phyloP scores from a whole-genome alignment of 2,113 vertebrate genomes.

The Callospermophilus lateralis region DNA sequence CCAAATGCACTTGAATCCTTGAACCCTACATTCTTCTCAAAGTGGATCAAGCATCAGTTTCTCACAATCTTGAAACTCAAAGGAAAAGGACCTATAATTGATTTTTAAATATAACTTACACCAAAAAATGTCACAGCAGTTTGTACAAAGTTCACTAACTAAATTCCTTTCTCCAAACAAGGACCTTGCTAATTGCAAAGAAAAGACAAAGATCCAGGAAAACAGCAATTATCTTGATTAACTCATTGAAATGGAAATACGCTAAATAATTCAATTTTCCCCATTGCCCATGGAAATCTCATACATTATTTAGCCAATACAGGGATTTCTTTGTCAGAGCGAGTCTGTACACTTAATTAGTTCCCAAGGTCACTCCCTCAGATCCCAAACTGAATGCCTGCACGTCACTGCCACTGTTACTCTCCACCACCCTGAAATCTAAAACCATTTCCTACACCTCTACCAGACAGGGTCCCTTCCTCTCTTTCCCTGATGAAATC shows the following conservation, averaged over 20 bases:
- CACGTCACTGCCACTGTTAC: background rate
- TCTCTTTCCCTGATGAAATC: background rate
- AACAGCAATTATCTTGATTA: conserved; percentile 87
- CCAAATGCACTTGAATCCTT: conserved; percentile 43
- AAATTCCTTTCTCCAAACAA: conserved; percentile 75
- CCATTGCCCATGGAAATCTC: conserved; percentile 77
- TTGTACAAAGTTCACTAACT: conserved; percentile 77
- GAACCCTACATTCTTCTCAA: conserved; percentile 32
- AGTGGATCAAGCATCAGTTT: conserved; percentile 52
- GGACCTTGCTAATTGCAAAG: conserved; percentile 82
- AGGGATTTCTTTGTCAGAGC: conserved; percentile 79
- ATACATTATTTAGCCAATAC: conserved; percentile 83
- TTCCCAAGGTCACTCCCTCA: conserved; percentile 77
- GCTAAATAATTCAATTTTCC: conserved; percentile 84
- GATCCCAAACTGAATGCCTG: conserved; percentile 47
- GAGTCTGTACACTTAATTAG: conserved; percentile 66
- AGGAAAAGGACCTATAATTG: conserved; percentile 57
- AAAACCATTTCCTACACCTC: conserved; percentile 47
- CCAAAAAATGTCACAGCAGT: conserved; percentile 76
- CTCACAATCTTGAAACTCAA: conserved; percentile 22
- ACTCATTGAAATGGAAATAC: conserved; percentile 83
- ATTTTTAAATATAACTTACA: conserved; percentile 72
- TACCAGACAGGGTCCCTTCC: background rate
- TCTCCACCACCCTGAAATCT: conserved; percentile 61
- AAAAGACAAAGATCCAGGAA: conserved; percentile 81